phyloP scores from a whole-genome alignment of 2,888 invertebrate genomes.

The Andrena trimmerana region DNA sequence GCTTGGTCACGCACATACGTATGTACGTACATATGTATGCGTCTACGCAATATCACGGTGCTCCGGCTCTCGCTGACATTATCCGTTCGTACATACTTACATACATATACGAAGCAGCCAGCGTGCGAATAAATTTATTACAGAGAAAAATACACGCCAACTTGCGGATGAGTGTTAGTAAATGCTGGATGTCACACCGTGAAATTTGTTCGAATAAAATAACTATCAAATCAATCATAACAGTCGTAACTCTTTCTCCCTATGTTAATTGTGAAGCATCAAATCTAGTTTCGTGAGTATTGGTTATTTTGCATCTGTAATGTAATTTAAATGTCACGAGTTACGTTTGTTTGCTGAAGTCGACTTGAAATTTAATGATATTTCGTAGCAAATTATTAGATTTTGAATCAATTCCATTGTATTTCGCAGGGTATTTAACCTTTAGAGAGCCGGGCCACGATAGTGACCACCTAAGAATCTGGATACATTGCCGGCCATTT shows the following conservation, averaged over 20 bases:
- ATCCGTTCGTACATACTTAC: neutral
- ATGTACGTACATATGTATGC: neutral
- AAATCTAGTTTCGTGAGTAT: neutral
- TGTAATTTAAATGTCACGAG: neutral
- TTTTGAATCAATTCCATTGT: neutral
- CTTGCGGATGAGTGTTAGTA: no score
- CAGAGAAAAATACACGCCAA: neutral
- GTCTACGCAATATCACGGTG: constrained; percentile 58
- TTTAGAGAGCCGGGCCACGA: no score
- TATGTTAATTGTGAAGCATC: neutral
- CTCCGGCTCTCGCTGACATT: constrained; percentile 28
- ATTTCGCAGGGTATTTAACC: neutral
- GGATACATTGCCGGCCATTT: no score
- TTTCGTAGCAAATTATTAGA: neutral
- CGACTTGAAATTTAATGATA: neutral
- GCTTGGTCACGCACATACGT: constrained; percentile 65
- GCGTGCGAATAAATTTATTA: neutral
- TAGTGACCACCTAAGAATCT: no score
- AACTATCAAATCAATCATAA: no score
- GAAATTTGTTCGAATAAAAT: no score
- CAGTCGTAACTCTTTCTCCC: no score
- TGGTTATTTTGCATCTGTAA: neutral
- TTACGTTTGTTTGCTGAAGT: neutral
- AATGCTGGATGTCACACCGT: no score
- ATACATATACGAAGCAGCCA: neutral